Percentiles rank a stretch among this genome's conserved stretches.
These are phyloP conservation scores for Chloroclysta siterata DNA, from an alignment of 2,888 invertebrate species.

Conservation along the genomic window DNA sequence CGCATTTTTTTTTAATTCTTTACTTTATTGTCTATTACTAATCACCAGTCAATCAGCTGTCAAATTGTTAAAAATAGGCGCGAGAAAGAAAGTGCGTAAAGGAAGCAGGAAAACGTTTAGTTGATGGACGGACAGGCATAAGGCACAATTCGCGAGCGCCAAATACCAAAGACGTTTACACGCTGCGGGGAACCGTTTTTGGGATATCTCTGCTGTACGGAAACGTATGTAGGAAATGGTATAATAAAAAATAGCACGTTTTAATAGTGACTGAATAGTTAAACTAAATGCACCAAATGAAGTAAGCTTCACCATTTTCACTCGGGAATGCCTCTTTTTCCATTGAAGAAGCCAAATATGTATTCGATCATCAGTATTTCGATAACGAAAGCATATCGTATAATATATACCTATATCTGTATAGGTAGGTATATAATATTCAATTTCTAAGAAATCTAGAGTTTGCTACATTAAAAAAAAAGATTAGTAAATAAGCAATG, in stretches of 20 bases:
- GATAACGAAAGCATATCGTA: no score
- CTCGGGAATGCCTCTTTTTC: not conserved
- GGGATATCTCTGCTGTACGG: slow-evolving; percentile 2
- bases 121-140: slow-evolving; percentile 9
- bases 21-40: no score
- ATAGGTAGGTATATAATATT: no score
- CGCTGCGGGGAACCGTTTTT: slow-evolving; percentile 28
- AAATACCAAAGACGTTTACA: slow-evolving; percentile 30
- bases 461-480: no score
- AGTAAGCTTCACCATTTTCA: not conserved
- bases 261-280: not conserved
- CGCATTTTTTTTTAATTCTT: no score
- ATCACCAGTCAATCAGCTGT: not conserved
- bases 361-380: no score
- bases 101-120: slow-evolving; percentile 37
- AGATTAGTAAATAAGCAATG: no score
- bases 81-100: slow-evolving; percentile 36
- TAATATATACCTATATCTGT: no score
- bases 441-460: no score
- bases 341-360: no score
- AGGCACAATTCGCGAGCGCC: slow-evolving; percentile 27
- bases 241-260: not conserved
- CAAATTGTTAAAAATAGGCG: slow-evolving; percentile 28
- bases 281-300: not conserved
- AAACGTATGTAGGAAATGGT: slow-evolving; percentile 1